Evolutionary conservation across 2,113 vertebrate genomes (phyloP).

Genomic region (Oreochromis spilurus): DNA sequence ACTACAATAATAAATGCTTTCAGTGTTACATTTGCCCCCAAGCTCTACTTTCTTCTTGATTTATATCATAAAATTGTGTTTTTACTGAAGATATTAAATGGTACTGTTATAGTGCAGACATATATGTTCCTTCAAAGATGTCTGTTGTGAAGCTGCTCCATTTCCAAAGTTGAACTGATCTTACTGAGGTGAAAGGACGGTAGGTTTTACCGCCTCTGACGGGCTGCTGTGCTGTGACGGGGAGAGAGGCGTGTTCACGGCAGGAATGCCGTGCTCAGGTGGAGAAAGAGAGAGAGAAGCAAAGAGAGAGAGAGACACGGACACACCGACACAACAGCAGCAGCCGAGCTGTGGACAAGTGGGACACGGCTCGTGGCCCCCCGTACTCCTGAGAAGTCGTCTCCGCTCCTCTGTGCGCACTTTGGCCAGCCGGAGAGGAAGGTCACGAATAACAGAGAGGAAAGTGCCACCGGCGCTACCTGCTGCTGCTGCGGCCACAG

Average conservation of each 20-base stretch:
- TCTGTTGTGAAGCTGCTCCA: neutral
- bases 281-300: neutral
- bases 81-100: neutral
- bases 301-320: neutral
- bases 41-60: neutral
- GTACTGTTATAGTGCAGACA: neutral
- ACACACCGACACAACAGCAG: neutral
- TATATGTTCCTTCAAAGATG: neutral
- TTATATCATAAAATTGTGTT: neutral
- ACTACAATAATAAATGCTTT: neutral
- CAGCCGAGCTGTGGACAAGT: neutral
- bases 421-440: neutral
- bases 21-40: neutral
- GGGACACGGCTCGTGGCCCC: neutral
- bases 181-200: neutral
- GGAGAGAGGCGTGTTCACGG: conserved; percentile 31
- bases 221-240: conserved; percentile 24
- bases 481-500: neutral
- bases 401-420: neutral
- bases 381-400: neutral
- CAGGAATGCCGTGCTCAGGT: conserved; percentile 56
- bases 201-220: neutral
- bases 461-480: neutral
- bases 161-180: neutral
- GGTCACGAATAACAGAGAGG: neutral